Conservation (phyloP, 2,113 vertebrate species). For the Heloderma charlesbogerti region DNA sequence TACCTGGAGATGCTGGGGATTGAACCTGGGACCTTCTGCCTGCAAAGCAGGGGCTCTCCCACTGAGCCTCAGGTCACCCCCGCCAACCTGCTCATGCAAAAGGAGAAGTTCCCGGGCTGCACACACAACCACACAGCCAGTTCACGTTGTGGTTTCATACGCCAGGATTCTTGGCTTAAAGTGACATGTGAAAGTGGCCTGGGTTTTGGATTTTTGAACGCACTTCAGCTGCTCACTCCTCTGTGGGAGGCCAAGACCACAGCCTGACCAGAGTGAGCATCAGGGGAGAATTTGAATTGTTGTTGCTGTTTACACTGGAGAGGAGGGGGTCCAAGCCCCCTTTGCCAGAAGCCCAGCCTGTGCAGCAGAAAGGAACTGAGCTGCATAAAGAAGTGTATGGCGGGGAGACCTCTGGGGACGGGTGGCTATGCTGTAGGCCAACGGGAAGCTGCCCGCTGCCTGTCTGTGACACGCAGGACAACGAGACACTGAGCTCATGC, state of each 20-base stretch:
- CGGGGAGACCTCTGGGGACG: too few relatives aligned
- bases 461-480: background rate
- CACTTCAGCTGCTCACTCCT: background rate
- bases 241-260: background rate
- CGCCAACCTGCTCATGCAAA: too few relatives aligned
- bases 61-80: too few relatives aligned
- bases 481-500: too few relatives aligned
- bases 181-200: too few relatives aligned
- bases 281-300: background rate
- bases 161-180: background rate
- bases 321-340: too few relatives aligned
- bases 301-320: background rate
- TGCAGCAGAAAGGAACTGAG: background rate
- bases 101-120: too few relatives aligned
- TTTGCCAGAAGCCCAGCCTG: background rate
- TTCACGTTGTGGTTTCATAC: background rate
- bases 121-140: too few relatives aligned
- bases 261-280: background rate
- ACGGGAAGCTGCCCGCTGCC: background rate
- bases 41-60: too few relatives aligned
- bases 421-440: background rate
- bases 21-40: too few relatives aligned
- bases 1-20: too few relatives aligned
- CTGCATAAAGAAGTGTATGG: background rate
- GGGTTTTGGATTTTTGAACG: too few relatives aligned